phyloP scores from a whole-genome alignment of 2,888 invertebrate genomes.

The Antheraea assamensis region DNA sequence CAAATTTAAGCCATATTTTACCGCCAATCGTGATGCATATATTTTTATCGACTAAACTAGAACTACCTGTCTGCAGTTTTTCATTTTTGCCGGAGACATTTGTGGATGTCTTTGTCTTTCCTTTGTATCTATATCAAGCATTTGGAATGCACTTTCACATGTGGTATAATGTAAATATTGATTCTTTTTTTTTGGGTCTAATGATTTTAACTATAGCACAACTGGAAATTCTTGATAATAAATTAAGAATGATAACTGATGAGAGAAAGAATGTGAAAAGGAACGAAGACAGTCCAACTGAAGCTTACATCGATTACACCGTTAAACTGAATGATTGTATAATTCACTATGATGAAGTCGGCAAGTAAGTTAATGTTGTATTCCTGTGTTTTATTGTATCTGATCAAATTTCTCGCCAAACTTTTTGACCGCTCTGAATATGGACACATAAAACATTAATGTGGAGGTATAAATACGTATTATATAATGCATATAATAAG shows the following conservation, averaged over 20 bases:
- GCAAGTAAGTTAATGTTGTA: slow-evolving; percentile 44
- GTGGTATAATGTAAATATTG: slow-evolving; percentile 53
- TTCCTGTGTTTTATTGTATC: neutral
- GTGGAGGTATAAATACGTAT: too few relatives aligned
- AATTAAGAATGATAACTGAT: slow-evolving; percentile 47
- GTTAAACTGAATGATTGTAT: slow-evolving; percentile 47
- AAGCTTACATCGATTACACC: slow-evolving; percentile 20
- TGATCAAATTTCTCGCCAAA: too few relatives aligned
- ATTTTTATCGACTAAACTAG: slow-evolving; percentile 37
- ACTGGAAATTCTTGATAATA: slow-evolving; percentile 55
- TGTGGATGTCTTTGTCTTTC: slow-evolving; percentile 45
- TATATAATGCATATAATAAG: too few relatives aligned
- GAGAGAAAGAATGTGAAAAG: slow-evolving; percentile 16
- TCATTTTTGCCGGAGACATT: slow-evolving; percentile 50
- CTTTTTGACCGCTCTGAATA: too few relatives aligned
- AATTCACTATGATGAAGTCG: slow-evolving; percentile 50
- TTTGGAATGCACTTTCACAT: slow-evolving; percentile 53
- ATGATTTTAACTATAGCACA: slow-evolving; percentile 59
- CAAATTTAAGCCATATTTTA: slow-evolving; percentile 40
- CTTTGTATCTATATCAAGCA: slow-evolving; percentile 56
- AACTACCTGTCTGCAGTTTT: slow-evolving; percentile 51
- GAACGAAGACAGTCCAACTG: slow-evolving; percentile 15
- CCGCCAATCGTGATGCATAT: slow-evolving; percentile 47
- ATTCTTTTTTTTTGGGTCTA: slow-evolving; percentile 57
- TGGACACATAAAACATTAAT: too few relatives aligned